Evolutionary conservation across 1,140 invertebrate genomes (phyloP).

Genomic region (Palaemon carinicauda): DNA sequence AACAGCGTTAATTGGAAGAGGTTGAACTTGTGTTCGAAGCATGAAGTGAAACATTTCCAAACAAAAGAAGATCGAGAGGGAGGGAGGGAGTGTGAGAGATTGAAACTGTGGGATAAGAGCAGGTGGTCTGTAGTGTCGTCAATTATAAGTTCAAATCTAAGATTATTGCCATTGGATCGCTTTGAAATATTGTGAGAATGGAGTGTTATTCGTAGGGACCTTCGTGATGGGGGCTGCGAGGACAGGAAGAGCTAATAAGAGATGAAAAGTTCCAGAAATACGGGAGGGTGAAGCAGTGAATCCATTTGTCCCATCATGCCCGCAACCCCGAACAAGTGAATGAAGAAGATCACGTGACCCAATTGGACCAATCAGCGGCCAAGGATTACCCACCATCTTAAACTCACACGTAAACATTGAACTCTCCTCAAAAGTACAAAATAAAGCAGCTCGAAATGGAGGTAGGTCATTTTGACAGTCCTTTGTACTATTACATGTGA

Average conservation of each 20-base stretch:
- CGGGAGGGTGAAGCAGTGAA: not conserved
- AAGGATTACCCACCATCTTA: not conserved
- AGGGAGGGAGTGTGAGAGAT: conserved; percentile 40
- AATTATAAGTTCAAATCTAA: not conserved
- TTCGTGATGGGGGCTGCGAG: conserved; percentile 34
- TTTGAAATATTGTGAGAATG: not conserved
- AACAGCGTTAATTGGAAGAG: too few species aligned
- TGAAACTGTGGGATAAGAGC: conserved; percentile 1
- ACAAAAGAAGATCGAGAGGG: conserved; percentile 33
- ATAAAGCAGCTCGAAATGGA: conserved; percentile 53
- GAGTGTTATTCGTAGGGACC: conserved; percentile 12
- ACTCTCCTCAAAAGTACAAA: conserved; percentile 51
- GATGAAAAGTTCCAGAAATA: conserved; percentile 37
- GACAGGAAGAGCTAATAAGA: conserved; percentile 26
- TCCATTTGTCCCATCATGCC: conserved; percentile 25
- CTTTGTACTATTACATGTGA: too few species aligned
- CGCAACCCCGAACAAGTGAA: conserved; percentile 41
- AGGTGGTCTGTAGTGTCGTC: conserved; percentile 15
- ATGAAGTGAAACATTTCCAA: not conserved
- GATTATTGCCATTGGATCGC: not conserved
- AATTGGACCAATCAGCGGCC: conserved; percentile 34
- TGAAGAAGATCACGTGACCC: conserved; percentile 48
- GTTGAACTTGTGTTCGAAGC: not conserved
- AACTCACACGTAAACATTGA: conserved; percentile 29
- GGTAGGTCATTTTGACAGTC: not conserved